These are phyloP conservation scores for Bursaphelenchus okinawaensis DNA, from an alignment of 2,888 invertebrate species.

Conservation along the genomic window DNA sequence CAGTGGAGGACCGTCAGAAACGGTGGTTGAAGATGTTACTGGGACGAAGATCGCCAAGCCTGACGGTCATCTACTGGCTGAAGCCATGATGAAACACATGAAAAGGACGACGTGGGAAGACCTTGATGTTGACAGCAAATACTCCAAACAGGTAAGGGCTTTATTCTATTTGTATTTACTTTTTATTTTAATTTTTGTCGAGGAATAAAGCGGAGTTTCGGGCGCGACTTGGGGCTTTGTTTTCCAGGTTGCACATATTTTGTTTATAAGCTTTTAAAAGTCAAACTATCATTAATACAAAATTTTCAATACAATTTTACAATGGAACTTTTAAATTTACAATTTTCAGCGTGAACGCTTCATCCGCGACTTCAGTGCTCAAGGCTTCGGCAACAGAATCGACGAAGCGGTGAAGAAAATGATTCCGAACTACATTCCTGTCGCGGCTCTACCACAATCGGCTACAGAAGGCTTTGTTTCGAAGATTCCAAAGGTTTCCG, in stretches of 20 bases:
- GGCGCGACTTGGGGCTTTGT: neutral
- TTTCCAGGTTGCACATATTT: neutral
- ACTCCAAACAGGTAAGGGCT: slow-evolving; percentile 43
- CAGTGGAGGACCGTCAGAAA: slow-evolving; percentile 92
- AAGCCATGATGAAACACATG: slow-evolving; percentile 54
- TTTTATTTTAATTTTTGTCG: too few relatives aligned
- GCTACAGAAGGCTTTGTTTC: neutral
- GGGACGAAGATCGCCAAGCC: slow-evolving; percentile 58
- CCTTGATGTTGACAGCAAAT: slow-evolving; percentile 48
- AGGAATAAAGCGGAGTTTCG: neutral
- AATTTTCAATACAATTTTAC: neutral
- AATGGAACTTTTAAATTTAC: neutral
- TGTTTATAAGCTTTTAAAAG: slow-evolving; percentile 1
- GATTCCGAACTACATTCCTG: slow-evolving; percentile 25
- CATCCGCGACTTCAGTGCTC: slow-evolving; percentile 45
- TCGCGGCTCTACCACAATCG: neutral
- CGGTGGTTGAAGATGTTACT: slow-evolving; percentile 65
- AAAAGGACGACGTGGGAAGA: slow-evolving; percentile 46
- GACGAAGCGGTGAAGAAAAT: slow-evolving; percentile 49
- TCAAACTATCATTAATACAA: neutral
- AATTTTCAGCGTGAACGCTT: slow-evolving; percentile 46
- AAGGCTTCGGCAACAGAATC: slow-evolving; percentile 51
- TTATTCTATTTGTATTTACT: slow-evolving; percentile 11
- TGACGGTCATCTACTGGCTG: slow-evolving; percentile 45
- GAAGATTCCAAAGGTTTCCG: neutral